Evolutionary conservation across 2,888 invertebrate genomes (phyloP).

Genomic region (Xanthia togata): DNA sequence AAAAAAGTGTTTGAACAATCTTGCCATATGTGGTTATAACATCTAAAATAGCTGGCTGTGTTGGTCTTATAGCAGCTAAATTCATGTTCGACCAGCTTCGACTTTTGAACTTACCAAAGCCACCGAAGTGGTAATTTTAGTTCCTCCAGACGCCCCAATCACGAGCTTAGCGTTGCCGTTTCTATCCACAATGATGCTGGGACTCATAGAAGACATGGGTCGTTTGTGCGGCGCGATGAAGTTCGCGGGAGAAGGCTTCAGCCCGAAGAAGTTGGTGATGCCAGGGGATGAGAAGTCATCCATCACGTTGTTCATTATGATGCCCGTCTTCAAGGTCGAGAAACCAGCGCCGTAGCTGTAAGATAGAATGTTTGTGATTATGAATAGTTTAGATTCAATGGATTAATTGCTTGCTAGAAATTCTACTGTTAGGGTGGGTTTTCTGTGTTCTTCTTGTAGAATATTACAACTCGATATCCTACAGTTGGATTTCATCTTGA

Average conservation of each 20-base stretch:
- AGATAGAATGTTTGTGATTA: not conserved
- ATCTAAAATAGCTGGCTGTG: not conserved
- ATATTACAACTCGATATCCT: not conserved
- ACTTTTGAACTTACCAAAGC: constrained; percentile 89
- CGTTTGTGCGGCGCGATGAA: constrained; percentile 95
- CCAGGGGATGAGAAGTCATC: constrained; percentile 97
- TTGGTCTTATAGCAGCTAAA: not conserved
- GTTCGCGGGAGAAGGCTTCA: constrained; percentile 95
- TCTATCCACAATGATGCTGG: constrained; percentile 93
- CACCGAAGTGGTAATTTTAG: constrained; percentile 94
- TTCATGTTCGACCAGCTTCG: not conserved
- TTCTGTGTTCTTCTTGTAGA: not conserved
- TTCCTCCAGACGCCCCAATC: constrained; percentile 96
- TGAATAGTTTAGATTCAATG: not conserved
- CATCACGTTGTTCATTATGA: constrained; percentile 98
- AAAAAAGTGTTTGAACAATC: not conserved
- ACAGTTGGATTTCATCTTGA: not conserved
- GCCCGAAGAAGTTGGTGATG: constrained; percentile 92
- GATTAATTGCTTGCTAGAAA: not conserved
- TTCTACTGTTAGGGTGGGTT: not conserved
- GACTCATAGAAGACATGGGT: constrained; percentile 96
- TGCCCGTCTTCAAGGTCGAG: constrained; percentile 95
- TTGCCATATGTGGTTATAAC: not conserved
- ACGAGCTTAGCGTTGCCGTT: constrained; percentile 93
- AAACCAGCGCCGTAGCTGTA: constrained; percentile 95